Conservation (phyloP, 2,113 vertebrate species). For the Cranoglanis bouderius region DNA sequence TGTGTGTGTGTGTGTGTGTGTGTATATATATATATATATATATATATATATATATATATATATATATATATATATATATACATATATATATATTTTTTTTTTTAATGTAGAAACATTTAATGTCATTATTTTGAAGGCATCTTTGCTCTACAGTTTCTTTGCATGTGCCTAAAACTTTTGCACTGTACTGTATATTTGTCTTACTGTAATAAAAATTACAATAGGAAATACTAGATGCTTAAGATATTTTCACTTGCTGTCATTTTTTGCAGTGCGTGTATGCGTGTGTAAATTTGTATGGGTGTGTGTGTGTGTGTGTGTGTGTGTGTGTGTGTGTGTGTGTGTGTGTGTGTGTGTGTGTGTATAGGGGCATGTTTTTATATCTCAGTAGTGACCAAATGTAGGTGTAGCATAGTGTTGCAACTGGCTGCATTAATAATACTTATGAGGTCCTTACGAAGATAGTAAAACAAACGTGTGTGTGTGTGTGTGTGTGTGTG, state of each 20-base stretch:
- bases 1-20: too few relatives aligned
- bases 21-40: too few relatives aligned
- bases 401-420: neutral
- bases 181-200: too few relatives aligned
- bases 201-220: neutral
- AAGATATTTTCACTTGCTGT: neutral
- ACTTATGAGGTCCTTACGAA: neutral
- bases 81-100: too few relatives aligned
- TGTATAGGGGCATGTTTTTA: neutral
- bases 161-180: too few relatives aligned
- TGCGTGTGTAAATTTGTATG: neutral
- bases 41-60: too few relatives aligned
- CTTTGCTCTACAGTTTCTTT: too few relatives aligned
- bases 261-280: neutral
- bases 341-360: neutral
- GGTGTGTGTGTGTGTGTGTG: neutral
- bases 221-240: neutral
- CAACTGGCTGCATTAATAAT: neutral
- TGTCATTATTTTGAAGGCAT: too few relatives aligned
- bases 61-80: too few relatives aligned
- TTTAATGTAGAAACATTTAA: too few relatives aligned
- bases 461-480: neutral
- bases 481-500: neutral
- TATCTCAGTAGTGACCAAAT: neutral
- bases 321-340: neutral